Evolutionary conservation across 2,888 invertebrate genomes (phyloP).

Genomic region (Dynastes tityus): DNA sequence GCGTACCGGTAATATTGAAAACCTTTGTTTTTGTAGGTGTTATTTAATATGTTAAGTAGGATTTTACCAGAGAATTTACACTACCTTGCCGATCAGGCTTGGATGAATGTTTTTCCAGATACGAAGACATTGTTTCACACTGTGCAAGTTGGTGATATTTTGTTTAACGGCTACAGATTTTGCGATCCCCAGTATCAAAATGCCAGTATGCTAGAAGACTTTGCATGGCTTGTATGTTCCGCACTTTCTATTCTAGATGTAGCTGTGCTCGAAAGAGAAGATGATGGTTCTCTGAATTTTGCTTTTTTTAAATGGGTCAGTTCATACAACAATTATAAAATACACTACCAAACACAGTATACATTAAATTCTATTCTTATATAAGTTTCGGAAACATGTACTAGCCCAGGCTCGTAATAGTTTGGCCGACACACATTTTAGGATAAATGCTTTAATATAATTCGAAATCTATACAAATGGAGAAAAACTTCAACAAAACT

Average conservation of each 20-base stretch:
- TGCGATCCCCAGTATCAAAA: conserved; percentile 38
- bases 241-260: not conserved
- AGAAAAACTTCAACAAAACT: too few species aligned
- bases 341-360: too few species aligned
- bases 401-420: too few species aligned
- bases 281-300: conserved; percentile 41
- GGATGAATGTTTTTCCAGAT: conserved; percentile 38
- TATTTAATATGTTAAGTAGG: conserved; percentile 32
- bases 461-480: too few species aligned
- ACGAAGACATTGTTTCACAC: conserved; percentile 44
- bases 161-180: conserved; percentile 48
- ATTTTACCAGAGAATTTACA: conserved; percentile 31
- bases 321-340: not conserved
- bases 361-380: too few species aligned
- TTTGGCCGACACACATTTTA: too few species aligned
- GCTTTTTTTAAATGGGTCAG: conserved; percentile 45
- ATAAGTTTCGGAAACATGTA: too few species aligned
- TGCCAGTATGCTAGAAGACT: not conserved
- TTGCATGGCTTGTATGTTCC: not conserved
- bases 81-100: conserved; percentile 14
- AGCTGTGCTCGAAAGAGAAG: conserved; percentile 13
- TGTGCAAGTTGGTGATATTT: conserved; percentile 46
- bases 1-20: not conserved
- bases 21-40: conserved; percentile 36
- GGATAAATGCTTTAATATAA: too few species aligned